Percentiles rank a stretch among this genome's conserved stretches.
These are phyloP conservation scores for Enteromius fasciolatus DNA, from an alignment of 2,797 vertebrate species.

Conservation along the genomic window DNA sequence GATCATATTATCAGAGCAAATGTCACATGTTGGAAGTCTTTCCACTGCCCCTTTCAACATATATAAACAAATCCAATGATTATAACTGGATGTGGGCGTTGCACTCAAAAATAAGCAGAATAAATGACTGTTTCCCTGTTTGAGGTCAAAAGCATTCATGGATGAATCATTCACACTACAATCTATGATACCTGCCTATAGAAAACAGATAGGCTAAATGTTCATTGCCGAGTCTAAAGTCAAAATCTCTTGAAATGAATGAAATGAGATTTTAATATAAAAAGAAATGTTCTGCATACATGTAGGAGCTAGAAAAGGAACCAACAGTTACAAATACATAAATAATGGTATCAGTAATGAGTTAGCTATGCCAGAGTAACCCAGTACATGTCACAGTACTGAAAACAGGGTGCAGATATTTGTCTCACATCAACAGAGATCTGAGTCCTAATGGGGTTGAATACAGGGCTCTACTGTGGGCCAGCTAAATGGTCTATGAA, in stretches of 20 bases:
- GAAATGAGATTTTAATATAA: not conserved
- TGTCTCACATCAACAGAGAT: conserved; percentile 24
- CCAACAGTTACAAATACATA: conserved; percentile 5
- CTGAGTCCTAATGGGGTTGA: conserved; percentile 24
- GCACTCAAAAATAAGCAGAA: not conserved
- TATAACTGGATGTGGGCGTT: not conserved
- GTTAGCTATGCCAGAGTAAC: conserved; percentile 1
- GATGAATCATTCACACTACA: too few species aligned
- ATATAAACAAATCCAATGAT: not conserved
- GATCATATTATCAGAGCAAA: not conserved
- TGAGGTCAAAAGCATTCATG: too few species aligned
- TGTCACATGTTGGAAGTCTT: not conserved
- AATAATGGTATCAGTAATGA: not conserved
- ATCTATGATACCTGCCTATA: too few species aligned
- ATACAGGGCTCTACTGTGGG: not conserved
- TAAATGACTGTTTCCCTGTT: not conserved
- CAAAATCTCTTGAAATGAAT: not conserved
- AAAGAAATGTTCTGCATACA: not conserved
- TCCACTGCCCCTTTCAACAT: not conserved
- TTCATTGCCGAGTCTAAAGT: not conserved
- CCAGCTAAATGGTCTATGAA: conserved; percentile 40
- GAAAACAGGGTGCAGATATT: conserved; percentile 11
- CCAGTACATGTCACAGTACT: conserved; percentile 1
- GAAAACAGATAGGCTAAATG: not conserved
- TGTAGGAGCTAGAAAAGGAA: conserved; percentile 8